Evolutionary conservation across 2,113 vertebrate genomes (phyloP).

Genomic region (Rafetus swinhoei): DNA sequence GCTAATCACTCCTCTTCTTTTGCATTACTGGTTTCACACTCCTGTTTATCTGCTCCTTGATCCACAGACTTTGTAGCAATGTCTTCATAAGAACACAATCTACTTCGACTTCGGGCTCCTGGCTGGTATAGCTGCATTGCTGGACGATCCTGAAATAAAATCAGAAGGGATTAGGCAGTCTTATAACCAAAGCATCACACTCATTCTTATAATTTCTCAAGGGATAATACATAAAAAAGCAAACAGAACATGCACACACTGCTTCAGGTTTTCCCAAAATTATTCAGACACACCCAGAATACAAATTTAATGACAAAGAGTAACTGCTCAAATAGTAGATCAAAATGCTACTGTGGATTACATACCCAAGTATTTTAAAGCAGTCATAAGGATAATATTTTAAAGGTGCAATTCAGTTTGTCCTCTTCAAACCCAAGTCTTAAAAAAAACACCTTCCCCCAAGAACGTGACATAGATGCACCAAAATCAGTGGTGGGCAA

Average conservation of each 20-base stretch:
- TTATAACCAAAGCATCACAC: neutral
- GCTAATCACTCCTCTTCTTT: slow-evolving; percentile 84
- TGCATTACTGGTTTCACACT: slow-evolving; percentile 83
- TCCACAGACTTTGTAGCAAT: slow-evolving; percentile 73
- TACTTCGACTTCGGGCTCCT: slow-evolving; percentile 90
- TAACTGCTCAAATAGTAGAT: neutral
- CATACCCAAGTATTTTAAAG: neutral
- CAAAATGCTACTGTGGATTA: neutral
- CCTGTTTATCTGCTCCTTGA: slow-evolving; percentile 79
- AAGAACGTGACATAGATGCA: neutral
- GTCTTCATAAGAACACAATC: slow-evolving; percentile 77
- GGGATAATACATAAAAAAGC: neutral
- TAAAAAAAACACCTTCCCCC: neutral
- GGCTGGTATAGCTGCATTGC: slow-evolving; percentile 98
- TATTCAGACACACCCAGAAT: neutral
- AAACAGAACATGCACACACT: neutral
- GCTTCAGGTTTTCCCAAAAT: neutral
- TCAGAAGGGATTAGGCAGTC: slow-evolving; percentile 47
- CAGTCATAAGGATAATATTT: neutral
- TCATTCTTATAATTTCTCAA: neutral
- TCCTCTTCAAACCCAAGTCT: neutral
- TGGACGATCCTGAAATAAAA: slow-evolving; percentile 91
- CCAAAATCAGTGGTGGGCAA: too few species aligned
- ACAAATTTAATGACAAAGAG: neutral
- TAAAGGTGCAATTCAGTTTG: neutral